Base-by-base conservation (phyloP, 2,797 vertebrate genomes). In the Chelidonichthys spinosus region DNA sequence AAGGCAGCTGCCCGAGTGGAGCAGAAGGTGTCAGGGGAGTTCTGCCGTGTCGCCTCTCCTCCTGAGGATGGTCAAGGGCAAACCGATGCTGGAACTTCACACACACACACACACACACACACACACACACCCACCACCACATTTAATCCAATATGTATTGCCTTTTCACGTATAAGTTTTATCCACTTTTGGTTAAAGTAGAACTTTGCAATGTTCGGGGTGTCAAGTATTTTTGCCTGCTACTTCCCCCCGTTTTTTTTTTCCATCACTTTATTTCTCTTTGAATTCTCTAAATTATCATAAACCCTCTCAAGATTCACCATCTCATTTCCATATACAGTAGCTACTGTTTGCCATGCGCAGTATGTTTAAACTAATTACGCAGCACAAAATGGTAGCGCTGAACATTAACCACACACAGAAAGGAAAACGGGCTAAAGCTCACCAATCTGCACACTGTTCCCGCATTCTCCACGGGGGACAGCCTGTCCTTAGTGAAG, bases 1-100 rank as follows among this genome's bases (percentile, higher is more conserved):
- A 93, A 90, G 94, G 93, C 95, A 92, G 94, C 89, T 89, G 94
- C 89, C 78, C 81, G 91, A 91, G 82, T 79, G 80, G 81, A 93
- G 81, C 89, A 72, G 85, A 87, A 85, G 84, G 94, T 92, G 94
- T 95, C 95, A 89, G 89, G 95, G 96, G 95, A 95, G 84, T 86
- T 94, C 88, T 79, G 85, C 83, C 66, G 87, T 91, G 87, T 92
- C 90, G 89, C 92, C 92, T 76, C 93, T 87, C 92, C 90, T 95
- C 93, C 93, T 92, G 83, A 90, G 90, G 87, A 93, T 95, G 95
- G 95, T 96, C 96, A 97, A 97, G 97, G 96, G 93, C 94, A 94
- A 93, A 91, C 87, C 92, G 90, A 72, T 69, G 55, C 67, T 56
- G 61, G 62, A 83, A 78, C 56, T 56, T 46, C 72, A 39, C 42